phyloP scores from a whole-genome alignment of 2,888 invertebrate genomes.

The Apantesis nais region DNA sequence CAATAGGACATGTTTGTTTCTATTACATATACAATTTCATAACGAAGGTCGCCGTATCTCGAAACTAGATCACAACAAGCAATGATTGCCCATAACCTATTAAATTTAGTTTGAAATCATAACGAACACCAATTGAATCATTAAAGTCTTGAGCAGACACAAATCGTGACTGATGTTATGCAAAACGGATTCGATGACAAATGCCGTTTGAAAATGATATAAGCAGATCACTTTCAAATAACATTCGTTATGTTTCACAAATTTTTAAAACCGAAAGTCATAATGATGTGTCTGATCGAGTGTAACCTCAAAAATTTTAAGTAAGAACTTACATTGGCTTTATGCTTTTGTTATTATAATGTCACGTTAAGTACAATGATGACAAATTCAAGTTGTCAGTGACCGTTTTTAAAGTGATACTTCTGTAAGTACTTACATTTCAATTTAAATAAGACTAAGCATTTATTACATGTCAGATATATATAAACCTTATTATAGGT shows the following conservation, averaged over 20 bases:
- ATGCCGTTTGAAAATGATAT: conserved; percentile 57
- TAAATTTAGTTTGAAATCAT: conserved; percentile 64
- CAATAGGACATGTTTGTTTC: conserved; percentile 42
- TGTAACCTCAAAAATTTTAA: not conserved
- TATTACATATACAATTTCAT: conserved; percentile 67
- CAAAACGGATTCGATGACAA: conserved; percentile 69
- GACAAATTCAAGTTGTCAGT: not conserved
- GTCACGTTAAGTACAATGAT: not conserved
- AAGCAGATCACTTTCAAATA: conserved; percentile 13
- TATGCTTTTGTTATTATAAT: not conserved
- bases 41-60: conserved; percentile 71
- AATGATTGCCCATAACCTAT: conserved; percentile 69
- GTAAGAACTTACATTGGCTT: not conserved
- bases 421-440: not conserved
- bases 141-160: conserved; percentile 62
- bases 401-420: not conserved
- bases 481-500: conserved; percentile 35
- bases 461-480: conserved; percentile 25
- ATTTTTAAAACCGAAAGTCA: conserved; percentile 47
- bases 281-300: conserved; percentile 20
- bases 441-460: conserved; percentile 4
- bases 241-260: conserved; percentile 44
- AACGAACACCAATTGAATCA: conserved; percentile 70
- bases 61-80: conserved; percentile 76
- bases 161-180: conserved; percentile 77